Percentiles rank a stretch among this genome's conserved stretches.
Conservation (phyloP, 2,113 vertebrate species). For the Abramis brama region DNA sequence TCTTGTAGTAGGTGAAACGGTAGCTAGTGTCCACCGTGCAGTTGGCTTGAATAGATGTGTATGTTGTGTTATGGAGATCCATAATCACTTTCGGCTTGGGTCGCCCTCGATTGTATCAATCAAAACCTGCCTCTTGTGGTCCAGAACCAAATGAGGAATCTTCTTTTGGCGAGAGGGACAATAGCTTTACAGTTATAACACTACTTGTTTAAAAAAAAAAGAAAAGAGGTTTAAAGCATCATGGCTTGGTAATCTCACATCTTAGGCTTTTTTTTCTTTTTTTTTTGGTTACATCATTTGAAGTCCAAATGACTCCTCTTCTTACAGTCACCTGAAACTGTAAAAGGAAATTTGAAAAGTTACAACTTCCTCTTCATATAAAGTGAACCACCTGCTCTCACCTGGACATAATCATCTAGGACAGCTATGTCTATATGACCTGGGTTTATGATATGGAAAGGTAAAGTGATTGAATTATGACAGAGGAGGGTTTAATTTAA, state of each 20-base stretch:
- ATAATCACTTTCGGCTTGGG: conserved; percentile 52
- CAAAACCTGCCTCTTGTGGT: neutral
- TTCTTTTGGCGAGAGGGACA: conserved; percentile 17
- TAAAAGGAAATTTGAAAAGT: conserved; percentile 5
- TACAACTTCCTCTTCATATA: conserved; percentile 40
- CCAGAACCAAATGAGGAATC: conserved; percentile 16
- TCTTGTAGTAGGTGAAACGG: conserved; percentile 73
- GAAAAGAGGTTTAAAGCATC: neutral
- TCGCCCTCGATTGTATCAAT: neutral
- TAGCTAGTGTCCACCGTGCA: conserved; percentile 74
- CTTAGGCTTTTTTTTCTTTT: neutral
- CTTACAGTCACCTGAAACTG: neutral
- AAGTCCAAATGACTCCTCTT: neutral
- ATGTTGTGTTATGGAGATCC: conserved; percentile 67
- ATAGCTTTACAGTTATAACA: neutral
- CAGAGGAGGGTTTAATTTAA: neutral
- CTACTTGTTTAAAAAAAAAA: neutral
- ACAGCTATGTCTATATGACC: neutral
- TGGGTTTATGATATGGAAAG: neutral
- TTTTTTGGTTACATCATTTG: neutral
- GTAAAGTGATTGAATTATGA: conserved; percentile 22
- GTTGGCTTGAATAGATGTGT: conserved; percentile 54
- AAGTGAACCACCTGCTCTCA: neutral
- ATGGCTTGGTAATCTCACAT: neutral
- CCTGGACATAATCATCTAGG: neutral